A percentile compares a stretch with the other conserved stretches of the same genome.
Evolutionary conservation across 2,113 vertebrate genomes (phyloP).

Genomic region (Seriola rivoliana): DNA sequence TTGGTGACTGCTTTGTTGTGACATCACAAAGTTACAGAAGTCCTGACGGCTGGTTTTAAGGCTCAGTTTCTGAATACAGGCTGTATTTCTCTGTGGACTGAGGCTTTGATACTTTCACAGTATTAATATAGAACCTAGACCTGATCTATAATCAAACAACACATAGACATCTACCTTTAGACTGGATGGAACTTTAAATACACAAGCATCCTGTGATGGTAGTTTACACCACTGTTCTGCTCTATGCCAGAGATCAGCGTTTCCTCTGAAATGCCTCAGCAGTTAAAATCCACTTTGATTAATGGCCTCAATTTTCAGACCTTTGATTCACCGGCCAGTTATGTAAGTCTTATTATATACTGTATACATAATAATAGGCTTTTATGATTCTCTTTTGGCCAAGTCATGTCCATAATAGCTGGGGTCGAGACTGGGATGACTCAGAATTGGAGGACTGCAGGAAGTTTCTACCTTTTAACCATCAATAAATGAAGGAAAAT

Average conservation of each 20-base stretch:
- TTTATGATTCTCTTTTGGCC: conserved; percentile 11
- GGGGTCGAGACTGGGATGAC: not conserved
- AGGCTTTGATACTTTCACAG: no score
- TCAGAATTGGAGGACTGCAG: not conserved
- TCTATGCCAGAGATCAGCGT: not conserved
- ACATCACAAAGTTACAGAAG: no score
- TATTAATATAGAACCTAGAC: no score
- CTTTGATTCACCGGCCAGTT: not conserved
- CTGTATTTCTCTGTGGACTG: no score
- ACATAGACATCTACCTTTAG: no score
- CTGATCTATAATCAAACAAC: no score
- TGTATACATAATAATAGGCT: conserved; percentile 1
- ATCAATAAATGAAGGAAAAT: not conserved
- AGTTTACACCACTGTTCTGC: not conserved
- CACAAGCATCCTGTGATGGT: not conserved
- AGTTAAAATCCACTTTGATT: conserved; percentile 32
- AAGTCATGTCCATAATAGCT: not conserved
- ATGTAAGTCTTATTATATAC: not conserved
- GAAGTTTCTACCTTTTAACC: not conserved
- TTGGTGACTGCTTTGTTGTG: no score
- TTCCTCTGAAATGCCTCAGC: not conserved
- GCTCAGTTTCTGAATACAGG: no score
- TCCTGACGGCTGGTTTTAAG: no score
- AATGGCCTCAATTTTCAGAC: conserved; percentile 23
- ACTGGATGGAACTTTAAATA: not conserved